Percentiles rank a stretch among this genome's conserved stretches.
Evolutionary conservation across 2,113 vertebrate genomes (phyloP).

Genomic region (Clarias magur): DNA sequence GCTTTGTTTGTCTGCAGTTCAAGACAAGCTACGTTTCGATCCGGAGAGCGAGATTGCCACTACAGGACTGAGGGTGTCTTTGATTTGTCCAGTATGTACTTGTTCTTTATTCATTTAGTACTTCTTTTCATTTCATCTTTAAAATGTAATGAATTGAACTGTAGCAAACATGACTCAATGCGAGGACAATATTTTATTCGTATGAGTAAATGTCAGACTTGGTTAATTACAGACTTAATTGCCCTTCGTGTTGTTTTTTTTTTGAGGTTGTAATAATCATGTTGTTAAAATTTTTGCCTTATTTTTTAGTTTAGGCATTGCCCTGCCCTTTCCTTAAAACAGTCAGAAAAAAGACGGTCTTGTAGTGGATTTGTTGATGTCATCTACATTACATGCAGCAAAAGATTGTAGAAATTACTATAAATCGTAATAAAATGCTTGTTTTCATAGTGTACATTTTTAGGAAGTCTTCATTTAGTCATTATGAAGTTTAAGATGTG

Average conservation of each 20-base stretch:
- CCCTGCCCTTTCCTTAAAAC: background rate
- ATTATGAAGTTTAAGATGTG: background rate
- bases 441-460: background rate
- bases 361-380: background rate
- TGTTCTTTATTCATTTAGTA: background rate
- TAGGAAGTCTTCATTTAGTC: background rate
- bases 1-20: conserved; percentile 72
- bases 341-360: background rate
- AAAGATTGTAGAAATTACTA: background rate
- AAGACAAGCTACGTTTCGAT: conserved; percentile 94
- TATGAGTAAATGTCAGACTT: background rate
- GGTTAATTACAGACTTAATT: background rate
- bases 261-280: background rate
- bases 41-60: conserved; percentile 97
- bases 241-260: background rate
- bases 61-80: conserved; percentile 92
- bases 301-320: background rate
- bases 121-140: background rate
- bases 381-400: background rate
- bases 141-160: background rate
- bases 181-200: background rate
- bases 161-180: background rate
- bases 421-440: background rate
- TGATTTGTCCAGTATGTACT: conserved; percentile 92
- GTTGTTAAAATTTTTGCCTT: background rate